Conservation (phyloP, 1,140 invertebrate genomes). For the Drosophila athabasca region DNA sequence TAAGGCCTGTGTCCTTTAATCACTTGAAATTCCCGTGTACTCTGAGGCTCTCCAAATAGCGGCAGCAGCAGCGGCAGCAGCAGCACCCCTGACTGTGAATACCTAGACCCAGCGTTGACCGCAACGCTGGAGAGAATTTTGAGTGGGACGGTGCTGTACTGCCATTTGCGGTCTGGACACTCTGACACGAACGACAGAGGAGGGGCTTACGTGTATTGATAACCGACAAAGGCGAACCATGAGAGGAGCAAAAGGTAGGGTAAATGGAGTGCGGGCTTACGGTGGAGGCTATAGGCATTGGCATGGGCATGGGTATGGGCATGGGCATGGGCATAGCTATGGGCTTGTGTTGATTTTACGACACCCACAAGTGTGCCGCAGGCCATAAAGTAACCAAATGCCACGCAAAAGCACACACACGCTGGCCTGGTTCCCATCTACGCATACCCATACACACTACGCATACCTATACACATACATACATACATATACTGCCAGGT, state of each 20-base stretch:
- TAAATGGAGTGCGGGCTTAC: background rate
- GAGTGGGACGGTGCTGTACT: constrained; percentile 25
- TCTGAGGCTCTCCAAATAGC: constrained; percentile 7
- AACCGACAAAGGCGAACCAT: constrained; percentile 49
- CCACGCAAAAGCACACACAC: constrained; percentile 40
- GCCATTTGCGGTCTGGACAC: constrained; percentile 66
- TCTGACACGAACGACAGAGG: constrained; percentile 12
- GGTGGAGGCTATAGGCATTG: constrained; percentile 3
- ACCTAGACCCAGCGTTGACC: constrained; percentile 7
- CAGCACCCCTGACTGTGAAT: background rate
- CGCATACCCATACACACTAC: constrained; percentile 2
- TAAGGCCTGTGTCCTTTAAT: constrained; percentile 23
- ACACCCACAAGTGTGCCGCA: constrained; percentile 75
- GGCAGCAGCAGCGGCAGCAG: background rate
- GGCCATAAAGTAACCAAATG: constrained; percentile 72
- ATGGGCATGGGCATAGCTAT: constrained; percentile 14
- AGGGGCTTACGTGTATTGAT: constrained; percentile 50
- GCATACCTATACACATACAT: background rate
- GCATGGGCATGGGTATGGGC: background rate
- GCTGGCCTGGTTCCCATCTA: background rate
- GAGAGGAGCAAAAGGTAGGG: constrained; percentile 1
- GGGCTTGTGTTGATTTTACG: constrained; percentile 72
- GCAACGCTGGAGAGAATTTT: constrained; percentile 43
- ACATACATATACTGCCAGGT: background rate
- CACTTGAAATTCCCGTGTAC: constrained; percentile 32